These are phyloP conservation scores for Hylyphantes graminicola DNA, from an alignment of 1,140 invertebrate species.

Conservation along the genomic window DNA sequence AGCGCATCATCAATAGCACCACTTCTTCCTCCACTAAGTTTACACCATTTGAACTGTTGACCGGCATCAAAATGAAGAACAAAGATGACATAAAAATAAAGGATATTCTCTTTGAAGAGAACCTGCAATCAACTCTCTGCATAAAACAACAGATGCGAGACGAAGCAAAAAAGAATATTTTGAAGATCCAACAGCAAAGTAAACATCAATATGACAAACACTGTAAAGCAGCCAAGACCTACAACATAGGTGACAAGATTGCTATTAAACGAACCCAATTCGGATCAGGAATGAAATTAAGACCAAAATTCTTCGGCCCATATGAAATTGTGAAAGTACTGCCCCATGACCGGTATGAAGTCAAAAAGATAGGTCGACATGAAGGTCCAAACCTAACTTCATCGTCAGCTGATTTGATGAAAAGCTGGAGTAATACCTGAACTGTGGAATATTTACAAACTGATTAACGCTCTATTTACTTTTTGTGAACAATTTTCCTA, in stretches of 20 bases:
- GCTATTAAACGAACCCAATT: constrained; percentile 2
- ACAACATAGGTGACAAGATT: not conserved
- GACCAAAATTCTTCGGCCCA: not conserved
- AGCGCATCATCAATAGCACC: not conserved
- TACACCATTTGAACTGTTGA: constrained; percentile 17
- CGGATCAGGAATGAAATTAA: not conserved
- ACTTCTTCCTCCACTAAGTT: not conserved
- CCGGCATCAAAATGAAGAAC: not conserved
- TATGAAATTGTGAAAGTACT: not conserved
- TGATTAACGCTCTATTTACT: too few relatives aligned
- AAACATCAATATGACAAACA: not conserved
- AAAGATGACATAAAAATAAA: not conserved
- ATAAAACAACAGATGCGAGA: not conserved
- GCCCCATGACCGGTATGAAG: not conserved
- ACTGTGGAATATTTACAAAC: too few relatives aligned
- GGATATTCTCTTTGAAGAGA: not conserved
- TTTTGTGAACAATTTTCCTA: too few relatives aligned
- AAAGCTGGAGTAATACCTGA: too few relatives aligned
- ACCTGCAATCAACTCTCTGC: not conserved
- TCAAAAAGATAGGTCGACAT: too few relatives aligned
- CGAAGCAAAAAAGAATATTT: not conserved
- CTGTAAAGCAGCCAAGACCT: not conserved
- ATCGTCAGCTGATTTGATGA: too few relatives aligned
- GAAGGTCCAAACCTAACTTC: too few relatives aligned
- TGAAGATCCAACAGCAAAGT: not conserved